Conservation (phyloP, 2,113 vertebrate genomes). For the Albula glossodonta region DNA sequence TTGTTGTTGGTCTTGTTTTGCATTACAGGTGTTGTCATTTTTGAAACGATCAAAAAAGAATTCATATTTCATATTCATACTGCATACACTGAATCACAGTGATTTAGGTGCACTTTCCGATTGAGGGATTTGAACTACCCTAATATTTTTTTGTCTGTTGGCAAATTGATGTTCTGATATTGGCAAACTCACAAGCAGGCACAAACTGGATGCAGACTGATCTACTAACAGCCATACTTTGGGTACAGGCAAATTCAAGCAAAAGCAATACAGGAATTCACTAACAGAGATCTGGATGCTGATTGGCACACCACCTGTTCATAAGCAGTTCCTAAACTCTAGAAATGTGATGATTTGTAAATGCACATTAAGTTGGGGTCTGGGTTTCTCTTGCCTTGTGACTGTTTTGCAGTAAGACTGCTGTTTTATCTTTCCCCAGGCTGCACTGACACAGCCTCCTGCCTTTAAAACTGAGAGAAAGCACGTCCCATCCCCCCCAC, state of each 20-base stretch:
- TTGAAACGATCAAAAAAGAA: no score
- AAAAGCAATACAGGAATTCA: not conserved
- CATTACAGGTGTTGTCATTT: no score
- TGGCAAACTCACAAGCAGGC: not conserved
- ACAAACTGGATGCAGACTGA: not conserved
- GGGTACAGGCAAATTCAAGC: not conserved
- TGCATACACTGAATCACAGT: no score
- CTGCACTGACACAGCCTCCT: not conserved
- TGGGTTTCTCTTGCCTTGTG: no score
- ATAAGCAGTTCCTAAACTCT: no score
- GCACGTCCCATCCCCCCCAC: not conserved
- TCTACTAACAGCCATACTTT: not conserved
- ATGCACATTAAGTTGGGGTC: no score
- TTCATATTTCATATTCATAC: no score
- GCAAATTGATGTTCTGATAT: not conserved
- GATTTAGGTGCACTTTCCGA: no score
- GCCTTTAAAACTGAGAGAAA: not conserved
- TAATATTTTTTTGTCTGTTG: not conserved
- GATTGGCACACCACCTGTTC: no score
- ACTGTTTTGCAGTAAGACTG: not conserved
- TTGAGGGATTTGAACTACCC: not conserved
- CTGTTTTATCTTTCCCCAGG: not conserved
- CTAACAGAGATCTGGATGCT: not conserved
- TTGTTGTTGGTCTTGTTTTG: no score
- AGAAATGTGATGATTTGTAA: no score